Conservation (phyloP, 2,113 vertebrate species). For the Verasper variegatus region DNA sequence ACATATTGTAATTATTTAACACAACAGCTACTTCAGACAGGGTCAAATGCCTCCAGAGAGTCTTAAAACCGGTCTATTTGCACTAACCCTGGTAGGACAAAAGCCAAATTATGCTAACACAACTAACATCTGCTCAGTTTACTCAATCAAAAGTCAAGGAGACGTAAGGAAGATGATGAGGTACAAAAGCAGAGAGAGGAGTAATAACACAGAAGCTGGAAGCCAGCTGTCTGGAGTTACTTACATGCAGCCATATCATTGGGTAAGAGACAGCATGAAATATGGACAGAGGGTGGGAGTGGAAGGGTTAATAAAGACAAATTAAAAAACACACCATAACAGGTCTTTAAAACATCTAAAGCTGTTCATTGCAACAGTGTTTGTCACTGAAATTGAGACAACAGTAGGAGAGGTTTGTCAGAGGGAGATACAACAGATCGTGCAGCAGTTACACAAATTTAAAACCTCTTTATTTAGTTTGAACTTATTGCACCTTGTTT, state of each 20-base stretch:
- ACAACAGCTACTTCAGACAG: no score
- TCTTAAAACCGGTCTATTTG: conserved; percentile 24
- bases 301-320: conserved; percentile 73
- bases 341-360: conserved; percentile 32
- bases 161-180: conserved; percentile 24
- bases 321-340: conserved; percentile 12
- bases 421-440: conserved; percentile 42
- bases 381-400: conserved; percentile 48
- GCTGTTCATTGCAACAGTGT: conserved; percentile 48
- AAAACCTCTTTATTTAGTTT: neutral
- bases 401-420: conserved; percentile 44
- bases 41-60: neutral
- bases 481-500: no score
- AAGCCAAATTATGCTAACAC: conserved; percentile 9
- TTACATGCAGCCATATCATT: conserved; percentile 99
- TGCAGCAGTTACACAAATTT: conserved; percentile 36
- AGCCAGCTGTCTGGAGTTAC: conserved; percentile 91
- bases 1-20: neutral
- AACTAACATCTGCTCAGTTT: conserved; percentile 14
- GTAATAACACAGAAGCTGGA: conserved; percentile 53
- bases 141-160: conserved; percentile 36
- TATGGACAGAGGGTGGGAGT: conserved; percentile 91
- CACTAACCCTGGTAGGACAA: conserved; percentile 9
- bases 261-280: conserved; percentile 99
- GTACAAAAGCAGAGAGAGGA: conserved; percentile 38